Evolutionary conservation across 1,140 invertebrate species (phyloP).

Genomic region (Ephestia elutella): DNA sequence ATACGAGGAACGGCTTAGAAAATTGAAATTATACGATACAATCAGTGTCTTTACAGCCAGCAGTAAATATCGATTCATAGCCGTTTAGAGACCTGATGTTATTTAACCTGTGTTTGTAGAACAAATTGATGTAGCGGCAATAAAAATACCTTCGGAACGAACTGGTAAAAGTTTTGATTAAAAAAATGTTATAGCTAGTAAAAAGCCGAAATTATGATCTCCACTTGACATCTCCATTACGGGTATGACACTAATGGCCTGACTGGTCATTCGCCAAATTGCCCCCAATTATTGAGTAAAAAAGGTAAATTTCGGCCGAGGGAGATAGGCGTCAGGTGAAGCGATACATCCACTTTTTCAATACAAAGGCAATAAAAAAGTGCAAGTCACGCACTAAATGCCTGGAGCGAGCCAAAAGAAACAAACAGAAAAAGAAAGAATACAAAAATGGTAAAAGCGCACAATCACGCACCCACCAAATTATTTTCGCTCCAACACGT

Average conservation of each 20-base stretch:
- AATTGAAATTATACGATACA: constrained; percentile 46
- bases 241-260: constrained; percentile 39
- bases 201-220: constrained; percentile 31
- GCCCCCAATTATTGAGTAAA: constrained; percentile 40
- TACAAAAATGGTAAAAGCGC: constrained; percentile 62
- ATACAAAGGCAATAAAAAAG: constrained; percentile 69
- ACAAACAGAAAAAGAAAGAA: background rate
- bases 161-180: constrained; percentile 17
- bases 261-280: constrained; percentile 40
- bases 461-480: constrained; percentile 65
- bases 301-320: constrained; percentile 39
- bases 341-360: constrained; percentile 59
- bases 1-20: constrained; percentile 29
- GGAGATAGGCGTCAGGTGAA: constrained; percentile 49
- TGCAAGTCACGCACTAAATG: constrained; percentile 53
- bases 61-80: constrained; percentile 27
- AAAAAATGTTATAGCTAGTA: constrained; percentile 33
- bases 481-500: constrained; percentile 69
- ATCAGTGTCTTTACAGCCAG: constrained; percentile 38
- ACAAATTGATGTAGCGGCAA: constrained; percentile 24
- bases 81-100: constrained; percentile 26
- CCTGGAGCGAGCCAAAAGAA: background rate
- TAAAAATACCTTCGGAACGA: constrained; percentile 38
- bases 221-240: constrained; percentile 35
- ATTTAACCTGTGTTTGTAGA: constrained; percentile 34